Percentiles rank a stretch among this genome's conserved stretches.
Evolutionary conservation across 2,797 vertebrate genomes (phyloP).

Genomic region (Anguilla obscura): DNA sequence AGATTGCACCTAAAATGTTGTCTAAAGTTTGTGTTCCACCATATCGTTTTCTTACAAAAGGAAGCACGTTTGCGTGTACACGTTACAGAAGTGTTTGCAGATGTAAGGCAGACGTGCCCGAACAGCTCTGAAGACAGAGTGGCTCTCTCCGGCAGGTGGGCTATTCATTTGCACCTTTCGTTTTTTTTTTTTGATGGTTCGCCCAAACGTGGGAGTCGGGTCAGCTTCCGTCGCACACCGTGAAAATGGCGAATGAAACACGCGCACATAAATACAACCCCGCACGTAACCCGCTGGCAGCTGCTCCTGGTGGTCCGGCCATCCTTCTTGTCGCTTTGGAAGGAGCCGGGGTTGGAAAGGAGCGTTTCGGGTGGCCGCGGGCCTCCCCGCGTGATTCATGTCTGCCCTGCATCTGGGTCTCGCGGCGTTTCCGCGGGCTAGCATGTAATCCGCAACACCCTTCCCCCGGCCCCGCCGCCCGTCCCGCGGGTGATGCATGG

Average conservation of each 20-base stretch:
- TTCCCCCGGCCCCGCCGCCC: conserved; percentile 17
- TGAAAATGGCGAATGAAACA: conserved; percentile 53
- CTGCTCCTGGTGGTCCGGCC: neutral
- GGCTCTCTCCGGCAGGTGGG: neutral
- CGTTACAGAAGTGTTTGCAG: neutral
- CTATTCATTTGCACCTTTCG: neutral
- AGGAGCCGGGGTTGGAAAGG: neutral
- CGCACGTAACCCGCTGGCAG: conserved; percentile 31
- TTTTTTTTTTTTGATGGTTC: neutral
- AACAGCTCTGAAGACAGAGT: neutral
- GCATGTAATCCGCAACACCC: conserved; percentile 51
- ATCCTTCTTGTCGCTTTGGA: neutral
- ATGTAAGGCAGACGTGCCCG: neutral
- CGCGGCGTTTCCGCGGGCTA: conserved; percentile 32
- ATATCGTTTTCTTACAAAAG: neutral
- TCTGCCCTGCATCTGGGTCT: conserved; percentile 32
- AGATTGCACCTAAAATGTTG: neutral
- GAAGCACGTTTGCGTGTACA: neutral
- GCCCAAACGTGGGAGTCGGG: neutral
- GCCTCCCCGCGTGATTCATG: conserved; percentile 9
- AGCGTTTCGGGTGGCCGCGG: neutral
- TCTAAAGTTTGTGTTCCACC: neutral
- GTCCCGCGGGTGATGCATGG: conserved; percentile 43
- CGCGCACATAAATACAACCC: conserved; percentile 60
- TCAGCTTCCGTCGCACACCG: conserved; percentile 23